phyloP scores from a whole-genome alignment of 1,140 invertebrate species.

The Coenobita brevimanus region DNA sequence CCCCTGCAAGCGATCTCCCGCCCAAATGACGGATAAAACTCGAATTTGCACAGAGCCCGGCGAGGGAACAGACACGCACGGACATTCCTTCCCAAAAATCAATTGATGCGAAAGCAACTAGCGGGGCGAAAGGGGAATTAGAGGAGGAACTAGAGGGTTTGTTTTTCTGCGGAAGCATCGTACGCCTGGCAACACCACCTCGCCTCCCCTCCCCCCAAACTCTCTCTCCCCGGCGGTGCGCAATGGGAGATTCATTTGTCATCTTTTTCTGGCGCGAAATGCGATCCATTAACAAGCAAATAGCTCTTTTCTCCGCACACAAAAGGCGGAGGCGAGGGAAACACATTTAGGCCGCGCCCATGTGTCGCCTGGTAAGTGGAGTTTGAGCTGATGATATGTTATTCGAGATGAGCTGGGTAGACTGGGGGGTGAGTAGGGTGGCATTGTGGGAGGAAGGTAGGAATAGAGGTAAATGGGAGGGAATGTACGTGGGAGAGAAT shows the following conservation, averaged over 20 bases:
- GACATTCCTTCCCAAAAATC: background rate
- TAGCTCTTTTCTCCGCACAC: slow-evolving; percentile 70
- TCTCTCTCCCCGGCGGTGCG: no score
- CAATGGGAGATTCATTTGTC: slow-evolving; percentile 67
- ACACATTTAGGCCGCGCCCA: slow-evolving; percentile 63
- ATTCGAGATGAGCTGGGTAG: slow-evolving; percentile 57
- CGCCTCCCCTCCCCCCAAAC: no score
- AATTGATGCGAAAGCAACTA: background rate
- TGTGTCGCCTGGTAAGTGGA: slow-evolving; percentile 68
- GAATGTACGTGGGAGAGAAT: background rate
- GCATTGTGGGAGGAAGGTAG: background rate
- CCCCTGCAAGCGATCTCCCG: slow-evolving; percentile 35
- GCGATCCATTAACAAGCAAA: slow-evolving; percentile 70
- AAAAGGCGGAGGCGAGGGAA: slow-evolving; percentile 61
- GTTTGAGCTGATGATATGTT: slow-evolving; percentile 69
- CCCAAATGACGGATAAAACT: slow-evolving; percentile 2
- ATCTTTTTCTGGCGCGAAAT: slow-evolving; percentile 70
- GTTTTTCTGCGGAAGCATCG: background rate
- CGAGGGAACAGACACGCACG: no score
- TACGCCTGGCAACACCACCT: background rate
- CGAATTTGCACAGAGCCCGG: background rate
- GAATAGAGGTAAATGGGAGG: background rate
- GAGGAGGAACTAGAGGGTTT: background rate
- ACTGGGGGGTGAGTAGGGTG: background rate
- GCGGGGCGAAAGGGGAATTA: no score